A percentile compares a stretch with the other conserved stretches of the same genome.
Conservation (phyloP, 2,797 vertebrate species). For the Siniperca undulata region DNA sequence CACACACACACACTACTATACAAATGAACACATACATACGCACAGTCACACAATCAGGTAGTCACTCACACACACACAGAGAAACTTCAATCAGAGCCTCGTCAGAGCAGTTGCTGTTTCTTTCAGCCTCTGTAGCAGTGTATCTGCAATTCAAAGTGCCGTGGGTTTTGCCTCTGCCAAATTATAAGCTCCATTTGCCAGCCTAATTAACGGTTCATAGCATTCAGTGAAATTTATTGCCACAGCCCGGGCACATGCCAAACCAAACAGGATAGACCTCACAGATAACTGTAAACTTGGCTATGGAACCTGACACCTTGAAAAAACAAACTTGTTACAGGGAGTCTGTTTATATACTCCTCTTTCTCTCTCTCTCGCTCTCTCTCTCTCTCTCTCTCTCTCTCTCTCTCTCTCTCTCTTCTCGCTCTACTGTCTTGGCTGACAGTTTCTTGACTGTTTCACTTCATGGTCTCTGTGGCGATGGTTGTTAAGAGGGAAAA, state of each 20-base stretch:
- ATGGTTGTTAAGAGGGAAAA: slow-evolving; percentile 78
- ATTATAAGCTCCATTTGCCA: slow-evolving; percentile 87
- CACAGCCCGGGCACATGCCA: slow-evolving; percentile 70
- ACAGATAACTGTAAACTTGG: slow-evolving; percentile 82
- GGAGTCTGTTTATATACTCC: slow-evolving; percentile 81
- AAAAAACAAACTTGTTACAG: slow-evolving; percentile 85
- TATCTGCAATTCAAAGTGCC: slow-evolving; percentile 81
- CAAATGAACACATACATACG: slow-evolving; percentile 14
- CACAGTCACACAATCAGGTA: slow-evolving; percentile 44
- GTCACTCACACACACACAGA: slow-evolving; percentile 8
- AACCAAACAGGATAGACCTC: slow-evolving; percentile 83
- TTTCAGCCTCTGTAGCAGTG: slow-evolving; percentile 67
- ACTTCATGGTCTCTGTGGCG: slow-evolving; percentile 71
- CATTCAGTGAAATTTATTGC: slow-evolving; percentile 82
- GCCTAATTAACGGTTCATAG: slow-evolving; percentile 85
- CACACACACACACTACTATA: slow-evolving; percentile 12
- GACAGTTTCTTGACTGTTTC: slow-evolving; percentile 83
- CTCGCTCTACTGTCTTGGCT: slow-evolving; percentile 78
- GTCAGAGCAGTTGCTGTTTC: slow-evolving; percentile 67
- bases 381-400: slow-evolving; percentile 25
- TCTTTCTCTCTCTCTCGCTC: slow-evolving; percentile 45
- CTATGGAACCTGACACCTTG: slow-evolving; percentile 80
- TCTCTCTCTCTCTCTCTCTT: slow-evolving; percentile 54
- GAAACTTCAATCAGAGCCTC: slow-evolving; percentile 54
- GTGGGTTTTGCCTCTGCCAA: slow-evolving; percentile 80